Percentiles rank a stretch among this genome's conserved stretches.
Evolutionary conservation across 2,888 invertebrate species (phyloP).

Genomic region (Eilema sororculum): DNA sequence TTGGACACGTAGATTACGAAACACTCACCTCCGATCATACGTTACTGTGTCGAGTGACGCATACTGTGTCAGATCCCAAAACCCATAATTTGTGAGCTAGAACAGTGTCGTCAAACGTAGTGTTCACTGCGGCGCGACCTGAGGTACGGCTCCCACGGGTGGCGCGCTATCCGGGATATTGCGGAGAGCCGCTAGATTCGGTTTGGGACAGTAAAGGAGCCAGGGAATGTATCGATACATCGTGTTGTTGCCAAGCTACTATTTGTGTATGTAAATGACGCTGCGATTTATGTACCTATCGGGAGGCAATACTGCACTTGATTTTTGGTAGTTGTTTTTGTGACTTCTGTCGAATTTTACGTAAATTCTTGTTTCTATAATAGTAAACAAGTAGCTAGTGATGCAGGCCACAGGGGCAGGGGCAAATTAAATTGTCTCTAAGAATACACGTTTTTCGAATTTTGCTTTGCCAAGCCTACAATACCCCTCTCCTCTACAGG

Average conservation of each 20-base stretch:
- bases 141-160: conserved; percentile 9
- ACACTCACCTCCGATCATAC: background rate
- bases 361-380: background rate
- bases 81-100: background rate
- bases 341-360: background rate
- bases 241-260: background rate
- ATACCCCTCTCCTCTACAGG: too few species aligned
- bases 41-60: background rate
- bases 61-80: background rate
- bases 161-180: background rate
- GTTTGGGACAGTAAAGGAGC: background rate
- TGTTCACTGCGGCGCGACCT: background rate
- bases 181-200: background rate
- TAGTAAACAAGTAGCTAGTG: background rate
- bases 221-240: background rate
- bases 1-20: background rate
- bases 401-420: too few species aligned
- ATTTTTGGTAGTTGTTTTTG: background rate
- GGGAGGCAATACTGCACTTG: background rate
- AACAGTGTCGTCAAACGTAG: background rate
- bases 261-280: background rate
- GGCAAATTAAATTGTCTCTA: background rate
- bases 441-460: background rate
- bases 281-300: background rate
- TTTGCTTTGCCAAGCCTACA: too few species aligned